These are phyloP conservation scores for Trilocha varians DNA, from an alignment of 2,888 invertebrate genomes.

Conservation along the genomic window DNA sequence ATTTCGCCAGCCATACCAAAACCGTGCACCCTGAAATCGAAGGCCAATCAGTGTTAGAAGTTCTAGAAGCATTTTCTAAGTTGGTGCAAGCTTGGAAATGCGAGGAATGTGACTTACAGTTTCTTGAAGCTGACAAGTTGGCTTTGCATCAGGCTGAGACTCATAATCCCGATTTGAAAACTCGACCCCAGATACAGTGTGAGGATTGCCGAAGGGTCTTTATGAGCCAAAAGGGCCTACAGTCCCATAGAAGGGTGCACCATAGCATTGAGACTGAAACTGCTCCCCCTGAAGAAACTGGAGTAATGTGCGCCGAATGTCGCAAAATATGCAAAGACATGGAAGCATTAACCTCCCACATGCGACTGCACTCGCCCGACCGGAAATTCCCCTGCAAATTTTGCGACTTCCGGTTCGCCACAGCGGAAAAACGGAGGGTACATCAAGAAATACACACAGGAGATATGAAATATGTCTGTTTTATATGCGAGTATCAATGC, in stretches of 20 bases:
- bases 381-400: constrained; percentile 60
- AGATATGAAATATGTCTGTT: constrained; percentile 63
- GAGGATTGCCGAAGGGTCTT: constrained; percentile 56
- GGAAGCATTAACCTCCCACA: constrained; percentile 49
- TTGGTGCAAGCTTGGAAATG: constrained; percentile 65
- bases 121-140: constrained; percentile 56
- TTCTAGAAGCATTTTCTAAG: constrained; percentile 55
- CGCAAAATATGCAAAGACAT: constrained; percentile 58
- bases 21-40: constrained; percentile 51
- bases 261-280: constrained; percentile 44
- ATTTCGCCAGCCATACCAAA: constrained; percentile 55
- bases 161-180: constrained; percentile 48
- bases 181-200: constrained; percentile 51
- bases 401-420: constrained; percentile 61
- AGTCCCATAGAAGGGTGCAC: constrained; percentile 53
- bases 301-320: constrained; percentile 59
- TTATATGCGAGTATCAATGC: constrained; percentile 63
- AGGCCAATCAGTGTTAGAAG: constrained; percentile 52
- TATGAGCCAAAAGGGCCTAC: constrained; percentile 50
- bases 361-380: constrained; percentile 54
- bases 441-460: constrained; percentile 61
- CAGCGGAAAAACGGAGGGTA: constrained; percentile 48
- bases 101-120: constrained; percentile 57
- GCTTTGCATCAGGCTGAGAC: constrained; percentile 54
- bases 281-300: constrained; percentile 32